Base-by-base conservation (phyloP, 1,140 invertebrate species). In the Drosophila ambigua region DNA sequence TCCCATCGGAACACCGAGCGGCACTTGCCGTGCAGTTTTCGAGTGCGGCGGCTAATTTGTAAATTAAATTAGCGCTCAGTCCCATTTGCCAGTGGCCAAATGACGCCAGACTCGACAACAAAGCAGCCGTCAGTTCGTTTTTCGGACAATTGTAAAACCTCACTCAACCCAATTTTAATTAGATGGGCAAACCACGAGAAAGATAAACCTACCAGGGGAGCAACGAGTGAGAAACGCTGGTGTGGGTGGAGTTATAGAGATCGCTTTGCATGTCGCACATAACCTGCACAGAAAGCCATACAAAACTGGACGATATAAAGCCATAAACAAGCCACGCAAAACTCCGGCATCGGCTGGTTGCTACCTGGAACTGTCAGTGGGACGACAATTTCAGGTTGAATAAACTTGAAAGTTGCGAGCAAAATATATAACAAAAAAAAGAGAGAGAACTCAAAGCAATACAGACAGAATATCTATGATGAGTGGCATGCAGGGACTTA, bases 51-150 rank as follows among this genome's bases (percentile, higher is more conserved):
- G 69, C 79, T 83, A 82, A 82, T 82, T 82, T 82, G 79, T 77
- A 82, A 82, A 82, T 82, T 82, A 82, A 82, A 82, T 82, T 82
- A 82, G 79, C 79, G 79, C 79, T 83, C 79, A 78, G 69, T 82
- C 79, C 54, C 79, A 83, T 83, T 82, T 26, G 54, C 35, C 23
- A 41, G 59, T 61, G 61, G 61, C 49, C 31, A 61, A 69, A 77
- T 81, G 78, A 81, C 79, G 78, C 58, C 78, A 82, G 66, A 63
- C 69, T 43, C 49, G 60, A 77, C 55, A 76, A 80, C 77, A 80
- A 66, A 76, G 78, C 66, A 43, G 43, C 55, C 78, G 79, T 79
- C 79, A 82, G 79, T 80, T 69, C 57, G 41, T 43, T 53, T 49
- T 55, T 75, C 55, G 20, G 35, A 41, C 49, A 61, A 31, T 75